A percentile compares a stretch with the other conserved stretches of the same genome.
These are phyloP conservation scores for Machimus atricapillus DNA, from an alignment of 2,888 invertebrate genomes.

Conservation along the genomic window DNA sequence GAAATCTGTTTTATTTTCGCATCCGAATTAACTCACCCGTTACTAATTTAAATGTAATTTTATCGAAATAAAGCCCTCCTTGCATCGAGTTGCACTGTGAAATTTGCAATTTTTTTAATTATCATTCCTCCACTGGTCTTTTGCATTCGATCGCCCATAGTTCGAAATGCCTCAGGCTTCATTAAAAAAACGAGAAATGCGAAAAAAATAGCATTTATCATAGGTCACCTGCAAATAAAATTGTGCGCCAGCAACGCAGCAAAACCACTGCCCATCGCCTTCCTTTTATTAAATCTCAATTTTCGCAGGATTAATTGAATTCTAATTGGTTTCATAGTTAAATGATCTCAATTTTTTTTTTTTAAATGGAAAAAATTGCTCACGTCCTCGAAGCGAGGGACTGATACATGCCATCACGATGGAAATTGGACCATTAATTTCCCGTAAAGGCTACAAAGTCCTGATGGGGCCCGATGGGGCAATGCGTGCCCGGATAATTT, in stretches of 20 bases:
- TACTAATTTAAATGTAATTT: background rate
- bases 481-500: background rate
- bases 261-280: background rate
- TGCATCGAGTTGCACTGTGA: background rate
- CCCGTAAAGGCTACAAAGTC: background rate
- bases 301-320: background rate
- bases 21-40: background rate
- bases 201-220: background rate
- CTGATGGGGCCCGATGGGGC: background rate
- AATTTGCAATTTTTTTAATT: background rate
- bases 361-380: background rate
- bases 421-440: background rate
- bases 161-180: background rate
- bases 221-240: background rate
- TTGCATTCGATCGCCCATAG: background rate
- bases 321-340: background rate
- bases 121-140: background rate
- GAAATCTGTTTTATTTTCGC: background rate
- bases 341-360: background rate
- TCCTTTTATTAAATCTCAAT: background rate
- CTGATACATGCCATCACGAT: background rate
- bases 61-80: background rate
- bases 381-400: background rate
- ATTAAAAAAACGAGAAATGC: background rate
- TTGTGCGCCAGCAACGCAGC: background rate